Base-by-base conservation (phyloP, 1,140 invertebrate genomes). In the Parapsyche elsis region DNA sequence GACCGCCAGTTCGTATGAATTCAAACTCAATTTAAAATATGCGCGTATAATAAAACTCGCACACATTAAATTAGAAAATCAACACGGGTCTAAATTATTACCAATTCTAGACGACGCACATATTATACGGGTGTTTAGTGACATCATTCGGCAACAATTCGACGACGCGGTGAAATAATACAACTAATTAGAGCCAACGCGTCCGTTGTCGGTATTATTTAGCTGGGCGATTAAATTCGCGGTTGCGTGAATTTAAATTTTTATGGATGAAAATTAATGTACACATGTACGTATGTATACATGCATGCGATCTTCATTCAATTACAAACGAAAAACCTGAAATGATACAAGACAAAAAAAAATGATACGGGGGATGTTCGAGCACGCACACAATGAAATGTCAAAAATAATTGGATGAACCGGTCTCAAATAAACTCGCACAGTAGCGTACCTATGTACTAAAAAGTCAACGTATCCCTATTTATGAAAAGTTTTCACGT, bases 131-230 rank as follows among this genome's bases (percentile, higher is more conserved):
- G 57, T 9, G 57, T 21, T 61, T 19, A 19, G 57, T 61, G 57
- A 61, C 57, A 61, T 61, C 57, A 61, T 61, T 61, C 57, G 16
- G 16, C 16, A 21, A 61, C 57, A 9, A 61, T 61, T 61, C 57
- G 16, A 53, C 49, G 16, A 53, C 49, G 2, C 49, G 16, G 16
- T n/a, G 49, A 21, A 38, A 38, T 38, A 61, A 61, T 19, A 61
- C 57, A 19, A 61, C 57, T 61, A 16, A 19, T 61, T 19, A 61
- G 57, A 19, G 16, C 21, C 19, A 61, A 61, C 21, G 21, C 16
- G 57, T 53, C 49, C 49, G 49, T 53, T 38, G 12, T 53, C 49
- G 12, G 12, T 53, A 53, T 5, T 19, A 53, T 19, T 61, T 61
- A 19, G 21, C 16, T 61, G 9, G 57, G 9, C 57, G 16, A 61